Evolutionary conservation across 2,797 vertebrate species (phyloP), one percentile per base, ranked within the genome.

Genomic region (Brachyrhaphis roseni): DNA sequence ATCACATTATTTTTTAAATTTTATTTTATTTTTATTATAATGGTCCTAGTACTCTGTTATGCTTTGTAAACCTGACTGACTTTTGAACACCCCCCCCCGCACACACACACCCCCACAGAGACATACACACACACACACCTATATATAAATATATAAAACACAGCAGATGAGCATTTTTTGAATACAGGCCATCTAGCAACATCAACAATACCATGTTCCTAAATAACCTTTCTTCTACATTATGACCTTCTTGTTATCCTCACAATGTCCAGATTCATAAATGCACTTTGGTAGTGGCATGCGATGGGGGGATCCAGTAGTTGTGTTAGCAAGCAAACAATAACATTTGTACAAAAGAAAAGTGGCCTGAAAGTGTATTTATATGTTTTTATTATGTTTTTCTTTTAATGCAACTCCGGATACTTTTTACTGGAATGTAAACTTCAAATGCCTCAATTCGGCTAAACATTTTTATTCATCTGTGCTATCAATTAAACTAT

Each of bases 381-480:
- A 43, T 6, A 70, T n/a, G 12, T 70, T 26, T 43, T 45, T 41
- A 13, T 68, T 39, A 41, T 43, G 36, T 1, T 11, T 68, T 68
- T 1, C 15, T 47, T 47, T 20, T 20, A 26, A 43, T 45, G 23
- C 11, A n/a, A 43, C 10, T n/a, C 5, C 0, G 0, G 39, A 43
- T 15, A 41, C 5, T n/a, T 43, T 43, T 68, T 39, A 12, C 11
- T 43, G 1, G 43, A n/a, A 39, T 5, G 18, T 39, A 43, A 43
- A 70, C 23, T n/a, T 39, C 23, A 70, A 41, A 70, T 77, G 39
- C 81, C 53, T 72, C 66, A 34, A 57, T 78, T 78, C 57, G n/a
- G 80, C 23, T 66, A 81, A 84, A 77, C 20, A 6, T n/a, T 78
- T 36, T 75, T 49, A 78, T 57, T 84, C 28, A 74, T 82, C 49